Conservation (phyloP, 2,888 invertebrate genomes). For the Sarcophaga caerulescens region DNA sequence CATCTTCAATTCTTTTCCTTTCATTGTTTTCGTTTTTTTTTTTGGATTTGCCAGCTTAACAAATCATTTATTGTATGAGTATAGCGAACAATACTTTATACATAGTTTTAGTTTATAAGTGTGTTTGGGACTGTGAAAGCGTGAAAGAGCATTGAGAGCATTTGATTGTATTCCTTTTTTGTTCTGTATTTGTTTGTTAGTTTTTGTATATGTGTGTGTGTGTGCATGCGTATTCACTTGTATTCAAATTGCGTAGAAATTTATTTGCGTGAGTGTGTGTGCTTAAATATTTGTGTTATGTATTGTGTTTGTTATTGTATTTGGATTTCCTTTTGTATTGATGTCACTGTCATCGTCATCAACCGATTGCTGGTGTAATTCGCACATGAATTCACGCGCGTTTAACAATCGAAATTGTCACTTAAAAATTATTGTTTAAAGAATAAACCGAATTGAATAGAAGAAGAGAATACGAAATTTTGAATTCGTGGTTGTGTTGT, state of each 20-base stretch:
- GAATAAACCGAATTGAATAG: too few species aligned
- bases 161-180: constrained; percentile 5
- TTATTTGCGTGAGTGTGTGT: neutral
- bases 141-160: neutral
- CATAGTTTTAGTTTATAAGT: constrained; percentile 14
- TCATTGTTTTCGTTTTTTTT: neutral
- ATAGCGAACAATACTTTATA: neutral
- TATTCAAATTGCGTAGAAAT: neutral
- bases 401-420: constrained; percentile 62
- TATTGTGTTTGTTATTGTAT: neutral
- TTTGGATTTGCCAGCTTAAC: constrained; percentile 39
- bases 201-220: constrained; percentile 1
- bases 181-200: neutral
- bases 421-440: neutral
- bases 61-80: constrained; percentile 40
- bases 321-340: constrained; percentile 1
- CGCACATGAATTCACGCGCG: constrained; percentile 56
- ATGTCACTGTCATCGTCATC: constrained; percentile 49
- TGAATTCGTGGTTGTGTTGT: too few species aligned
- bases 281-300: too few species aligned
- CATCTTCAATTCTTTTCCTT: neutral
- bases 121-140: neutral
- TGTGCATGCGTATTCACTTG: neutral
- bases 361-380: constrained; percentile 32
- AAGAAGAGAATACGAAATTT: too few species aligned